These are phyloP conservation scores for Psilopsiagon aurifrons DNA, from an alignment of 2,113 vertebrate species.

Conservation along the genomic window DNA sequence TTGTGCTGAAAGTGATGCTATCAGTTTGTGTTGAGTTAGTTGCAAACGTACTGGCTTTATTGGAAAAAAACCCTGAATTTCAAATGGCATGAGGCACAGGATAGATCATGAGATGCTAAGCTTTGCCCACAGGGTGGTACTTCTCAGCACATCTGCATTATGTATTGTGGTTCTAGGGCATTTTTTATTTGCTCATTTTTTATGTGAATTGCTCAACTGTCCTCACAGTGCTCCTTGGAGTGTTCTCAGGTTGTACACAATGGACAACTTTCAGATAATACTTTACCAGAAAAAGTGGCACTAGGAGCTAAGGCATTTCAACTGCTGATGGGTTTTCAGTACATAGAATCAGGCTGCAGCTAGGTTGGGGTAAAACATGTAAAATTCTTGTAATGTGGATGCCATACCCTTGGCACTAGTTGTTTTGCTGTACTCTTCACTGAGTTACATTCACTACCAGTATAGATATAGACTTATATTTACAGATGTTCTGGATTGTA, in stretches of 20 bases:
- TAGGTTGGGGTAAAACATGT: neutral
- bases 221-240: neutral
- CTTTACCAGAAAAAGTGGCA: neutral
- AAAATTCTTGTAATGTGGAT: neutral
- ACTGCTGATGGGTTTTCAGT: neutral
- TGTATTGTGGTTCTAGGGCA: accelerated
- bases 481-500: neutral
- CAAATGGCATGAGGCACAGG: neutral
- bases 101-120: neutral
- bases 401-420: neutral
- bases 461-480: neutral
- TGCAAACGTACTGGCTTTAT: neutral
- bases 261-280: neutral
- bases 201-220: neutral
- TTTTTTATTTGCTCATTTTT: neutral
- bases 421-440: neutral
- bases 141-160: neutral
- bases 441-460: neutral
- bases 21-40: neutral
- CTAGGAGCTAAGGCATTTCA: neutral
- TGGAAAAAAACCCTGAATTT: neutral
- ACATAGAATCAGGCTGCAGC: neutral
- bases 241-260: neutral
- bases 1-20: neutral
- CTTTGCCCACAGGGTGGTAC: neutral